Evolutionary conservation across 1,140 invertebrate genomes (phyloP).

Genomic region (Cyrtorhinus lividipennis): DNA sequence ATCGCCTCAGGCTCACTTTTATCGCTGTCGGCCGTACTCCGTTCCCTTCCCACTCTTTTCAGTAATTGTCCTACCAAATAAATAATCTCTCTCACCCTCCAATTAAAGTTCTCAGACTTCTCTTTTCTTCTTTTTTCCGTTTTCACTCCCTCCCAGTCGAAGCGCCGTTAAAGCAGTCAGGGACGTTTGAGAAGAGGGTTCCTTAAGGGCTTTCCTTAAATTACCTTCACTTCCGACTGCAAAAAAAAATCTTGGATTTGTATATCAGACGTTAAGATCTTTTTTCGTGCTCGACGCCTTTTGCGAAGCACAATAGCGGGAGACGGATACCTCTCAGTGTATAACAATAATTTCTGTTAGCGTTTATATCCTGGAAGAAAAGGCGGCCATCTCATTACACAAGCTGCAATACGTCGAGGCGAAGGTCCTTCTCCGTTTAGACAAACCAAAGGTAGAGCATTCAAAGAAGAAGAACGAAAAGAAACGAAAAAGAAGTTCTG

Average conservation of each 20-base stretch:
- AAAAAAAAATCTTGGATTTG: not conserved
- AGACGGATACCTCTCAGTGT: too few species aligned
- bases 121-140: not conserved
- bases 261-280: not conserved
- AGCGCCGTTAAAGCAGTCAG: too few species aligned
- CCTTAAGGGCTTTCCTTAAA: not conserved
- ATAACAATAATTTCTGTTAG: too few species aligned
- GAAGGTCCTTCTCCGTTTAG: too few species aligned
- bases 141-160: not conserved
- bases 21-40: not conserved
- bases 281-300: not conserved
- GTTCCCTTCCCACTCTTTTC: not conserved
- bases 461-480: too few species aligned
- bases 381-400: too few species aligned
- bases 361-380: too few species aligned
- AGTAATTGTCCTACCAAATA: not conserved
- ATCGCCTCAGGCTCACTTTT: not conserved
- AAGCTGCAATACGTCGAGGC: too few species aligned
- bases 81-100: not conserved
- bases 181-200: not conserved
- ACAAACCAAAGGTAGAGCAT: too few species aligned
- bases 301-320: not conserved
- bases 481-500: too few species aligned
- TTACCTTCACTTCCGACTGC: not conserved
- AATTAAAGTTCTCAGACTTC: not conserved